Evolutionary conservation across 2,888 invertebrate species (phyloP), one percentile per base, ranked within the genome.

Genomic region (Nesidiocoris tenuis): DNA sequence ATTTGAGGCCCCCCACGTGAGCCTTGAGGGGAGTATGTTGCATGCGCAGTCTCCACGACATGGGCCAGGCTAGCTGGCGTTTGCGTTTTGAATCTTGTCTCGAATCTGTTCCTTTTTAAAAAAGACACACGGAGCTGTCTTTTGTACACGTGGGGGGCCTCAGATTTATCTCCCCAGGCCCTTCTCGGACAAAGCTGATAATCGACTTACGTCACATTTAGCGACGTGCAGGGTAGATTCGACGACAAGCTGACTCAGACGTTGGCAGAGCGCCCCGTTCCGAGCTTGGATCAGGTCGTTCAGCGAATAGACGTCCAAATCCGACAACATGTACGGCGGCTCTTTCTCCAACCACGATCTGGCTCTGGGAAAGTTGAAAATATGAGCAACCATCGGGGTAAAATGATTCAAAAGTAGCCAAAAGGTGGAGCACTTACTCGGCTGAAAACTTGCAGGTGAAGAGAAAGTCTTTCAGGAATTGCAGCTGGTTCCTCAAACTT

Each of bases 221-320:
- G 84, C 82, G 61, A 90, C 87, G 81, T 92, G 92, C 74, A 85
- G 84, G 77, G 88, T 87, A 78, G 88, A 88, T 65, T 86, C 82
- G 57, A 85, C 84, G 2, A 90, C 87, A 61, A 91, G 81, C 81
- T 86, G 85, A 79, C 86, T 86, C 61, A 91, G 84, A 79, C 86
- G 86, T 56, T 84, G 84, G 56, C 86, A 85, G 82, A 91, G 83
- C 79, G 88, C 87, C 23, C 88, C 90, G 77, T 84, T 87, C 82
- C 88, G 88, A 1, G 90, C 87, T 81, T 87, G 87, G 57, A 89
- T 84, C 80, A 93, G 86, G 84, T 93, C 92, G 79, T 89, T 87
- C 82, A 93, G 85, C 1, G 92, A 91, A 84, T 91, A 93, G 74
- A 88, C 83, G 81, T 91, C 90, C 0, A 88, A 87, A 81, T 92